Base-by-base conservation (phyloP, 2,888 invertebrate species). In the Micropterix aruncella region DNA sequence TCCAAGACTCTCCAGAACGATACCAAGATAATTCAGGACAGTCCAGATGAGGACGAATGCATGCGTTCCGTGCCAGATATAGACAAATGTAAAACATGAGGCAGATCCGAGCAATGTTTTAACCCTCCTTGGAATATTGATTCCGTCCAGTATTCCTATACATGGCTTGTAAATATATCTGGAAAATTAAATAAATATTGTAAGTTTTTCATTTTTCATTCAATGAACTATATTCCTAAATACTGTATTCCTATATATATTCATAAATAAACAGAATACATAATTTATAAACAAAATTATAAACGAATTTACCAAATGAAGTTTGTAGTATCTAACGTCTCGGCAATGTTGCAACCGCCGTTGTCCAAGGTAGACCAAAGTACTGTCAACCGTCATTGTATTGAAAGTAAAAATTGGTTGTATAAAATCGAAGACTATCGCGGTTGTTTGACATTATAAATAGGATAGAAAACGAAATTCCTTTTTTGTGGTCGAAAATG, bases 41-140 rank as follows among this genome's bases (percentile, higher is more conserved):
- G 87, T 77, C 94, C 95, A 96, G 45, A 88, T 66, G 47, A 92
- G 75, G 51, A 94, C 80, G 54, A 80, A 80, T 50, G 67, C 66
- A 47, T 81, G 78, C 40, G 81, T 75, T 27, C 93, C 93, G 61
- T 96, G 96, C 95, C 95, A 96, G 48, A 90, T 59, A 56, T 79
- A 92, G 19, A 94, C 83, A 61, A 92, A 95, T 16, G 71, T 55
- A 63, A 95, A 93, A 56, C 84, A 83, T 2, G 76, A 52, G 37
- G 80, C 70, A n/a, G 86, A 87, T 2, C 87, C 84, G 16, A 79
- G 54, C 2, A 87, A 58, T 60, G 80, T 84, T 47, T 73, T 73
- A 1, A 61, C 54, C 43, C 71, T 61, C 45, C 66, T 64, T 2
- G 60, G 54, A 37, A 65, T 48, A 17, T 58, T 56, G 1, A 64